Evolutionary conservation across 1,140 invertebrate species (phyloP).

Genomic region (Leptinotarsa texana): DNA sequence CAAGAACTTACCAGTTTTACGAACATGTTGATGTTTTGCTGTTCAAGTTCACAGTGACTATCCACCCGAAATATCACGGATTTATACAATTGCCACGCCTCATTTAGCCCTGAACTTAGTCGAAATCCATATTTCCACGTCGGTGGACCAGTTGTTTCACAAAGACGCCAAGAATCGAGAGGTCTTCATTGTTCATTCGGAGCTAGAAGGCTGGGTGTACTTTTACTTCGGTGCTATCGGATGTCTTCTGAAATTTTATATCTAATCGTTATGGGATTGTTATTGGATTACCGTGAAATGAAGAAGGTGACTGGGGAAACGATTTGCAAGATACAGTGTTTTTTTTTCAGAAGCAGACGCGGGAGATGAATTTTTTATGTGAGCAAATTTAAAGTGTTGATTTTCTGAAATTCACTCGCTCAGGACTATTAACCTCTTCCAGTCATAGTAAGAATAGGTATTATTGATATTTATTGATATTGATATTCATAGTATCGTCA

Average conservation of each 20-base stretch:
- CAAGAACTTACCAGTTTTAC: constrained; percentile 53
- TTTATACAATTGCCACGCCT: constrained; percentile 26
- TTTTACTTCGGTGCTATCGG: constrained; percentile 2
- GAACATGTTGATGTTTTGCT: constrained; percentile 53
- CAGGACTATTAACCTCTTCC: no score
- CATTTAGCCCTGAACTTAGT: constrained; percentile 25
- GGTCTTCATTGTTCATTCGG: constrained; percentile 11
- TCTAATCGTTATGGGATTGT: no score
- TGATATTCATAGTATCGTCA: no score
- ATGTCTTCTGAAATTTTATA: background rate
- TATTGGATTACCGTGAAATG: no score
- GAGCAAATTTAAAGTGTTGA: no score
- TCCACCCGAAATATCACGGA: constrained; percentile 18
- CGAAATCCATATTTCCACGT: constrained; percentile 13
- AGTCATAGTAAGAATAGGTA: no score
- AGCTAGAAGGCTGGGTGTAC: background rate
- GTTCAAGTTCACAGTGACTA: constrained; percentile 36
- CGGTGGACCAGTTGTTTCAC: constrained; percentile 8
- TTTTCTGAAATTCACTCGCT: no score
- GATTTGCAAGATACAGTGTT: no score
- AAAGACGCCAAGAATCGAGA: background rate
- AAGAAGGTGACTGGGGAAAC: no score
- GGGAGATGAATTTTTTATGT: no score
- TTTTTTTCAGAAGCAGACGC: no score
- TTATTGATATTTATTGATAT: no score